Evolutionary conservation across 53 echinoderm and acorn worm genomes (phyloP), one percentile per base, ranked within the genome.

Genomic region (Apostichopus leukothele): DNA sequence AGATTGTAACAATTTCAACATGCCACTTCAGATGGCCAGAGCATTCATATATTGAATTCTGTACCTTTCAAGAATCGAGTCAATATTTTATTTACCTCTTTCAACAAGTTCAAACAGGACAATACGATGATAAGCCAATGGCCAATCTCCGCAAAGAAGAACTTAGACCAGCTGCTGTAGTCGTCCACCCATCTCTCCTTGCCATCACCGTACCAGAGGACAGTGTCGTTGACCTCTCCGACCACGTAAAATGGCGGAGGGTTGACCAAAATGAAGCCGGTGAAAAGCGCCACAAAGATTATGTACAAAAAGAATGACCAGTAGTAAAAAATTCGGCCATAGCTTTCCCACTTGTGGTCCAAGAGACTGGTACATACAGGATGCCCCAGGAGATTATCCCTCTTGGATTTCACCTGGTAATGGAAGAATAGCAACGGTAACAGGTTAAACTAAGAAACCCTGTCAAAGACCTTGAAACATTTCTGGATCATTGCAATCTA

Each of bases 261-360:
- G 83, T 93, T 99, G 78, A 91, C 88, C 5, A 93, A 51, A 9
- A 96, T 90, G 90, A 93, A 99, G 55, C 96, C 99, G 4, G 99
- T 99, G 88, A 99, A 88, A 26, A 99, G 88, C n/a, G 90, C 60
- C 60, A 99, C 76, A 91, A 96, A 96, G n/a, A 91, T 50, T 11
- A 91, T 78, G 75, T 94, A 96, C 90, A 96, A 89, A 76, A 93
- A 51, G 52, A 99, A 90, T 16, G 94, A 95, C 7, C 88, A 21
- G 90, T 96, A 99, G 94, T 99, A 99, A 93, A 99, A 94, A 89
- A 92, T 75, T 9, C 99, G 91, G 9, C 96, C 95, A 22, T 99
- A 99, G 88, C 91, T 91, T 81, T 89, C 91, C 99, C 99, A 99
- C 88, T 99, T 99, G 90, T 96, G 96, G 63, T 90, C 89, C 66